Percentiles rank a stretch among this genome's conserved stretches.
Evolutionary conservation across 2,113 vertebrate species (phyloP).

Genomic region (Pachypanchax playfairii): DNA sequence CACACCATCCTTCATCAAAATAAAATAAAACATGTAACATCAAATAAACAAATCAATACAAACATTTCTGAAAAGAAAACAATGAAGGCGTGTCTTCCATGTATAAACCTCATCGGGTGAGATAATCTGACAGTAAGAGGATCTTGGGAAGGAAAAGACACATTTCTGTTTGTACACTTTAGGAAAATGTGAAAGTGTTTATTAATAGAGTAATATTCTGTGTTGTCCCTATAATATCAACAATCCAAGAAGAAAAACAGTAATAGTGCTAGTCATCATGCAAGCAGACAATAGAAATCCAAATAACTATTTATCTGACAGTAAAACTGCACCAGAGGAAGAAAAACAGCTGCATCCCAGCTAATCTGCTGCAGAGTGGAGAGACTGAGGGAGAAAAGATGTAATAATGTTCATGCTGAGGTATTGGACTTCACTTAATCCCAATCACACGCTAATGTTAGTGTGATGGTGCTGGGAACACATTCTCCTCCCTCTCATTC

Average conservation of each 20-base stretch:
- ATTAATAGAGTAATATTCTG: slow-evolving; percentile 6
- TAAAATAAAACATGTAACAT: no score
- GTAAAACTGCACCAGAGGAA: slow-evolving; percentile 28
- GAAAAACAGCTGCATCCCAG: not conserved
- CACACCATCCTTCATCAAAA: no score
- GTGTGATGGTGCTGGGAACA: slow-evolving; percentile 47
- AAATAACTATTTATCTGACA: slow-evolving; percentile 41
- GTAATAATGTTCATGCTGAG: slow-evolving; percentile 38
- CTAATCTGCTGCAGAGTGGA: not conserved
- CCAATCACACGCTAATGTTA: slow-evolving; percentile 68
- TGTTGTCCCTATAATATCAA: slow-evolving; percentile 8
- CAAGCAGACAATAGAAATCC: slow-evolving; percentile 51
- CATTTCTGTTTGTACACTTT: no score
- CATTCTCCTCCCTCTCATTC: slow-evolving; percentile 70
- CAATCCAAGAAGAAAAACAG: slow-evolving; percentile 32
- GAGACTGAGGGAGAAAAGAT: not conserved
- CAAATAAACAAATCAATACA: no score
- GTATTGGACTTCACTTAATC: slow-evolving; percentile 69
- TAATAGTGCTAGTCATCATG: slow-evolving; percentile 58
- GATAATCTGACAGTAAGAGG: no score
- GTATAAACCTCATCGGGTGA: no score
- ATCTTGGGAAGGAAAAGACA: no score
- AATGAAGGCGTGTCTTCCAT: no score
- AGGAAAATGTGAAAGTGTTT: no score
- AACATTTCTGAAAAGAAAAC: no score